phyloP scores from a whole-genome alignment of 2,113 vertebrate genomes.

The Neodon shergylaensis region DNA sequence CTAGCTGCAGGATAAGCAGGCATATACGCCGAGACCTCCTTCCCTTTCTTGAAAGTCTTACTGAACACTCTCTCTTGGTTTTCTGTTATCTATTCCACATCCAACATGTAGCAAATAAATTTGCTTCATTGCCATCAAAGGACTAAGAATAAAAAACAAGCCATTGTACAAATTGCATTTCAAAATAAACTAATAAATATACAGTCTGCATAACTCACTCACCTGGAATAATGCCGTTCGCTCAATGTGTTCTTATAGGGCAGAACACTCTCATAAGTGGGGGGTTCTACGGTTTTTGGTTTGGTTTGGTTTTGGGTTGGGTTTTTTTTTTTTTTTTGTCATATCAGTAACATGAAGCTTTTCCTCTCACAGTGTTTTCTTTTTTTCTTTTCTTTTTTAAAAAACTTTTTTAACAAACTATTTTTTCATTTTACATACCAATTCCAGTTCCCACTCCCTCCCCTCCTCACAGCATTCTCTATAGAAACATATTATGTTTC shows the following conservation, averaged over 20 bases:
- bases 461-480: conserved; percentile 54
- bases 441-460: too few relatives aligned
- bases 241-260: conserved; percentile 74
- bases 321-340: conserved; percentile 47
- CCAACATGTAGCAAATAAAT: conserved; percentile 61
- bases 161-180: conserved; percentile 70
- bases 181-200: conserved; percentile 69
- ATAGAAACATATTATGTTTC: conserved; percentile 77
- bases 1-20: conserved; percentile 66
- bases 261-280: conserved; percentile 74
- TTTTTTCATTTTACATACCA: too few relatives aligned
- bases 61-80: conserved; percentile 63
- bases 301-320: too few relatives aligned
- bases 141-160: conserved; percentile 55
- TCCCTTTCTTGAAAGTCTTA: conserved; percentile 55
- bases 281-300: conserved; percentile 49
- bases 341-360: conserved; percentile 79
- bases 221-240: conserved; percentile 63
- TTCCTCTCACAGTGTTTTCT: conserved; percentile 66
- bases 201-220: conserved; percentile 48
- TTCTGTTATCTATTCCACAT: conserved; percentile 52
- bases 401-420: too few relatives aligned
- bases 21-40: conserved; percentile 33
- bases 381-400: conserved; percentile 37
- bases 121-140: conserved; percentile 62